Conservation (phyloP, 1,140 invertebrate species). For the Drosophila chauvacae region DNA sequence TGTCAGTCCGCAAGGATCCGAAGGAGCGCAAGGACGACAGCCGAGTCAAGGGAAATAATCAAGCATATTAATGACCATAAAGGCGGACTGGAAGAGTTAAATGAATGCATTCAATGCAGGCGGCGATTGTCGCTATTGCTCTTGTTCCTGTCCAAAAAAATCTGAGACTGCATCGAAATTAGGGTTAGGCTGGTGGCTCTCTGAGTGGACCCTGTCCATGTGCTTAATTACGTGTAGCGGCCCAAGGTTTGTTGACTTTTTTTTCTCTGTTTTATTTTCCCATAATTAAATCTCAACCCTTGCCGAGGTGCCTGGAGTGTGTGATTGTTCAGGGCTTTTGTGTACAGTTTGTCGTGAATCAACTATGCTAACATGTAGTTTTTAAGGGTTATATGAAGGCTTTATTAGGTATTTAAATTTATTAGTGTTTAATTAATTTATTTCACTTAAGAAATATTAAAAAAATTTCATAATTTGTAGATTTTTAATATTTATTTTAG, state of each 20-base stretch:
- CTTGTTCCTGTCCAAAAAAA: conserved; percentile 26
- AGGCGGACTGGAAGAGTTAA: conserved; percentile 75
- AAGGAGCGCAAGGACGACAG: conserved; percentile 42
- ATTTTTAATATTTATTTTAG: not conserved
- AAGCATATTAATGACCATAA: conserved; percentile 83
- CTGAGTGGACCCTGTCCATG: conserved; percentile 51
- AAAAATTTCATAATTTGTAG: not conserved
- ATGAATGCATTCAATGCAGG: conserved; percentile 66
- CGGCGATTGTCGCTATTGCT: conserved; percentile 44
- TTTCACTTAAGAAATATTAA: rapidly evolving
- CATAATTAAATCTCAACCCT: conserved; percentile 81
- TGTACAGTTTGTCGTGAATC: conserved; percentile 41
- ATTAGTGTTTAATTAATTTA: not conserved
- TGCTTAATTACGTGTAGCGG: conserved; percentile 74
- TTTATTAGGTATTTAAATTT: not conserved
- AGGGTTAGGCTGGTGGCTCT: conserved; percentile 16
- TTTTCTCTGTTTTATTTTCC: conserved; percentile 66
- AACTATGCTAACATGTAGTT: conserved; percentile 1
- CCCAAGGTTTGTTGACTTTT: conserved; percentile 71
- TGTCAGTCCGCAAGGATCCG: conserved; percentile 46
- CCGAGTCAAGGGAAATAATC: conserved; percentile 77
- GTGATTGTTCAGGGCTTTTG: conserved; percentile 7
- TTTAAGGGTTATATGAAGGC: not conserved
- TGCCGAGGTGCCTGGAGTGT: conserved; percentile 16
- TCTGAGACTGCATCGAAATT: conserved; percentile 18